Evolutionary conservation across 2,113 vertebrate species (phyloP).

Genomic region (Aramus guarauna): DNA sequence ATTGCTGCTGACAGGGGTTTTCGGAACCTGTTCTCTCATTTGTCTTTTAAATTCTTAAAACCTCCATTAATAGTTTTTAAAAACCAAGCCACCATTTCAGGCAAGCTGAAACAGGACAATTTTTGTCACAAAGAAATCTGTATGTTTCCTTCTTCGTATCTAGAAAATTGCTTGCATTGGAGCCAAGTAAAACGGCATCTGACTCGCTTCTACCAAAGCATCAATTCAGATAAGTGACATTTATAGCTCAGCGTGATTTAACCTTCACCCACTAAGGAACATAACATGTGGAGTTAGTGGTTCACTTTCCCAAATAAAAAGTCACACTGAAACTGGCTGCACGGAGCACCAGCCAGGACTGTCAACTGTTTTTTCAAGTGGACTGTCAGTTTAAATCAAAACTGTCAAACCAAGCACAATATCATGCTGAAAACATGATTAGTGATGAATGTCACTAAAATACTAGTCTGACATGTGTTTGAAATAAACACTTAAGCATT

Average conservation of each 20-base stretch:
- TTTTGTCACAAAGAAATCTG: background rate
- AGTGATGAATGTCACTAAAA: background rate
- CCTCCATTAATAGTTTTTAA: background rate
- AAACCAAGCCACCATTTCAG: background rate
- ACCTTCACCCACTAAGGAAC: background rate
- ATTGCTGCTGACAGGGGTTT: background rate
- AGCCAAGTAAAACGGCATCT: background rate
- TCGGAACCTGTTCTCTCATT: background rate
- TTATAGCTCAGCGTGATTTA: background rate
- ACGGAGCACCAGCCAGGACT: background rate
- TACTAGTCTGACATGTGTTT: background rate
- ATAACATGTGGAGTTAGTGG: background rate
- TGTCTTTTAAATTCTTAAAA: background rate
- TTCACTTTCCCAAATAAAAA: background rate
- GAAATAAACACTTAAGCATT: background rate
- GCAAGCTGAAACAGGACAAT: background rate
- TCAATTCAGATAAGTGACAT: background rate
- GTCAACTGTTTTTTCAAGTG: background rate
- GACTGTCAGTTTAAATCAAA: background rate
- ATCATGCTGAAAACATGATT: background rate
- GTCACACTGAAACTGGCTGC: background rate
- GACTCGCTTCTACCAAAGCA: background rate
- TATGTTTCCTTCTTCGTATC: background rate
- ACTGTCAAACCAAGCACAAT: background rate
- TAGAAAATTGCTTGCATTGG: background rate